These are phyloP conservation scores for Pionites leucogaster DNA, from an alignment of 2,113 vertebrate genomes.

Conservation along the genomic window DNA sequence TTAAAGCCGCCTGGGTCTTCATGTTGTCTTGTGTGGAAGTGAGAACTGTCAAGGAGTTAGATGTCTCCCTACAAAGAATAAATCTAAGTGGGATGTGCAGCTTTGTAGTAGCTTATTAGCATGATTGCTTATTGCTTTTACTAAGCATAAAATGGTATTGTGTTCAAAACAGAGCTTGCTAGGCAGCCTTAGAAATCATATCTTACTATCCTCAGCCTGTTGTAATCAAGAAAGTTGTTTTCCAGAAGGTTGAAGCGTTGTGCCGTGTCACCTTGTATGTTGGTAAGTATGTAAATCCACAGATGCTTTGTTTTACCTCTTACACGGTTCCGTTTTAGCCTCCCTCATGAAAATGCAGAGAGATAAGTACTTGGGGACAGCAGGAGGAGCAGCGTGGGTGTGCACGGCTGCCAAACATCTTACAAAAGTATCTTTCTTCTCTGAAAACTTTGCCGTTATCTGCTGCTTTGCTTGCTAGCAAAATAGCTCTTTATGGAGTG, in stretches of 20 bases:
- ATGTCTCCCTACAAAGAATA: neutral
- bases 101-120: neutral
- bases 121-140: neutral
- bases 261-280: neutral
- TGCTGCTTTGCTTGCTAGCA: neutral
- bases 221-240: neutral
- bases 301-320: neutral
- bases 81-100: neutral
- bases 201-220: neutral
- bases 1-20: neutral
- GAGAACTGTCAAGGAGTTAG: neutral
- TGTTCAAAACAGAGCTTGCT: neutral
- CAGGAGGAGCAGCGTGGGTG: neutral
- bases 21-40: neutral
- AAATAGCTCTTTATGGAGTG: neutral
- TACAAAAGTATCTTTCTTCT: neutral
- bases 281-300: neutral
- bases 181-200: neutral
- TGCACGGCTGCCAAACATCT: neutral
- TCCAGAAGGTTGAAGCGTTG: neutral
- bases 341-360: neutral
- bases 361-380: neutral
- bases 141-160: neutral
- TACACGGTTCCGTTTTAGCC: neutral
- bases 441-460: neutral